Evolutionary conservation across 2,797 vertebrate species (phyloP).

Genomic region (Tarsius wallacei): DNA sequence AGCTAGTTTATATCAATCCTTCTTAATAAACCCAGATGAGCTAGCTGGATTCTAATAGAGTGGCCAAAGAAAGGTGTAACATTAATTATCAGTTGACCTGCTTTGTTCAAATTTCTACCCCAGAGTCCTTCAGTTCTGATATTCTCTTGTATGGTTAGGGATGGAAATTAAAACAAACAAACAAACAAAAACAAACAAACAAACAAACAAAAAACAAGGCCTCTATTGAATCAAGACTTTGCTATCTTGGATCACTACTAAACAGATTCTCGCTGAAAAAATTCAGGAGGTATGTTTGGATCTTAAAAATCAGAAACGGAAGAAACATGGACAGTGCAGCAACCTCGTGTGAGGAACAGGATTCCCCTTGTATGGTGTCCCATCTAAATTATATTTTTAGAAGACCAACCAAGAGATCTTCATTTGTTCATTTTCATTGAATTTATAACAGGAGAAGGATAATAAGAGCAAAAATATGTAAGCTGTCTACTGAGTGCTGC

Average conservation of each 20-base stretch:
- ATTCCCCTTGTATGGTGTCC: background rate
- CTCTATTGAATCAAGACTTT: background rate
- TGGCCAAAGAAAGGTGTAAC: background rate
- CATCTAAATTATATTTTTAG: background rate
- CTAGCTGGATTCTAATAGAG: background rate
- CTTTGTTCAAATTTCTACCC: background rate
- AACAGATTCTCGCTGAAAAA: background rate
- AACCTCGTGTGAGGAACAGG: background rate
- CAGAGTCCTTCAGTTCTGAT: no score
- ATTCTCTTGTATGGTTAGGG: background rate
- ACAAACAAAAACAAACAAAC: no score
- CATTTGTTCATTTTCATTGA: background rate
- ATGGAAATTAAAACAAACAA: background rate
- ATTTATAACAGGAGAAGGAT: background rate
- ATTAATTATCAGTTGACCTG: background rate
- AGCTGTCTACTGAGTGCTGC: background rate
- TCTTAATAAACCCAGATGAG: background rate
- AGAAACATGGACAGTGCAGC: background rate
- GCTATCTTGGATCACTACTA: background rate
- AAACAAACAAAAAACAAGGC: no score
- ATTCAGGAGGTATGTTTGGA: background rate
- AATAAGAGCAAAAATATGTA: background rate
- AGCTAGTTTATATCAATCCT: background rate
- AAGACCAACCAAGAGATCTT: background rate
- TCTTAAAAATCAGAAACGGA: background rate